phyloP scores from a whole-genome alignment of 2,888 invertebrate species.

The Aspidapion aeneum region DNA sequence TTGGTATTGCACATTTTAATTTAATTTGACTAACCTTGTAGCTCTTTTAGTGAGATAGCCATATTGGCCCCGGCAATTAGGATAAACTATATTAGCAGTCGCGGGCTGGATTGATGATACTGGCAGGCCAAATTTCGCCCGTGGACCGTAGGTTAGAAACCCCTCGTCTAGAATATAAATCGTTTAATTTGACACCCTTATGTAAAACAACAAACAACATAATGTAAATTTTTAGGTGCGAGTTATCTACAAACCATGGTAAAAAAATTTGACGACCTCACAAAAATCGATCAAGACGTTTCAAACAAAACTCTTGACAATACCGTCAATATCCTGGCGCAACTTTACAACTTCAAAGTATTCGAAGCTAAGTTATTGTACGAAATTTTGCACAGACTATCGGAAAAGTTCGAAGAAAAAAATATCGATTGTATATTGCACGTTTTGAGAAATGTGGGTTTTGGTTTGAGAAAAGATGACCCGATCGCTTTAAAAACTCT shows the following conservation, averaged over 20 bases:
- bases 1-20: too few relatives aligned
- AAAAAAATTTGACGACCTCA: slow-evolving; percentile 61
- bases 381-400: slow-evolving; percentile 70
- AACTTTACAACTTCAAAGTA: slow-evolving; percentile 88
- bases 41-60: too few relatives aligned
- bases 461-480: slow-evolving; percentile 81
- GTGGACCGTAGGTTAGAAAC: too few relatives aligned
- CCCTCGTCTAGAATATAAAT: too few relatives aligned
- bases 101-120: too few relatives aligned
- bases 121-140: too few relatives aligned
- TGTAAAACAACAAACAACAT: too few relatives aligned
- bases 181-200: too few relatives aligned
- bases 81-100: too few relatives aligned
- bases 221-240: slow-evolving; percentile 65
- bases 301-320: slow-evolving; percentile 83
- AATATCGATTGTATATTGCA: slow-evolving; percentile 80
- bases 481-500: slow-evolving; percentile 74
- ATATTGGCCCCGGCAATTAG: too few relatives aligned
- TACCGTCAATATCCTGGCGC: slow-evolving; percentile 68
- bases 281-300: slow-evolving; percentile 49
- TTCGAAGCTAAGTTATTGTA: slow-evolving; percentile 74
- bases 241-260: slow-evolving; percentile 77
- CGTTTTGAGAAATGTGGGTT: slow-evolving; percentile 76
- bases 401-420: slow-evolving; percentile 66
- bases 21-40: too few relatives aligned